Base-by-base conservation (phyloP, 92 coral and sea anemone genomes). In the Siderastrea siderea region DNA sequence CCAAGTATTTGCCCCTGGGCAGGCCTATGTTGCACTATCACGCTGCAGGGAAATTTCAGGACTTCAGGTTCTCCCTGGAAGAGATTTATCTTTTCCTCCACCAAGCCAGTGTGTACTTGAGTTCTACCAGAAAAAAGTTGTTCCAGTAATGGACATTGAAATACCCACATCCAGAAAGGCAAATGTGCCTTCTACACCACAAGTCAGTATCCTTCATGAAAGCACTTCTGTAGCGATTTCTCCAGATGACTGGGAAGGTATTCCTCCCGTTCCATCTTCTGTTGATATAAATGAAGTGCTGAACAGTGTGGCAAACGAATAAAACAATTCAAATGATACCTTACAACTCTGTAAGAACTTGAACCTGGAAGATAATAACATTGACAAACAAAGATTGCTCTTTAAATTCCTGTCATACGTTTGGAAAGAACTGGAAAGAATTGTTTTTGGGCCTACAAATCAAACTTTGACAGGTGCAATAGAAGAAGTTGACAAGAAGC, bases 1-100 rank as follows among this genome's bases (percentile, higher is more conserved):
- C 38, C 58, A 53, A 53, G 58, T 53, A 53, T 77, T 77, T 77
- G 82, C 82, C 64, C 91, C 75, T 68, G 91, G 91, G 46, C 91
- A 79, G 81, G 91, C 86, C 3, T 87, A 87, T 71, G 86, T 87
- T 68, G 91, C 91, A 8, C 68, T 87, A 86, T 87, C 91, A 9
- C 60, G 91, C 45, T 50, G 74, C 47, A 71, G 75, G 38, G 69
- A 85, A 19, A 57, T 87, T n/a, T 52, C 43, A 53, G 91, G 91
- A 46, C 54, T 87, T 45, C 91, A 87, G 38, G 81, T 87, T 68
- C 13, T 68, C 47, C 91, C 91, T 11, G 91, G 91, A 51, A 45
- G 51, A 51, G 91, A 87, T 71, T 9, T 74, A 8, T 61, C 50
- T 10, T 78, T 86, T 15, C 90, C 90, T 13, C 45, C 68, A 43